Percentiles rank a stretch among this genome's conserved stretches.
Evolutionary conservation across 2,113 vertebrate genomes (phyloP).

Genomic region (Ammodytes marinus): DNA sequence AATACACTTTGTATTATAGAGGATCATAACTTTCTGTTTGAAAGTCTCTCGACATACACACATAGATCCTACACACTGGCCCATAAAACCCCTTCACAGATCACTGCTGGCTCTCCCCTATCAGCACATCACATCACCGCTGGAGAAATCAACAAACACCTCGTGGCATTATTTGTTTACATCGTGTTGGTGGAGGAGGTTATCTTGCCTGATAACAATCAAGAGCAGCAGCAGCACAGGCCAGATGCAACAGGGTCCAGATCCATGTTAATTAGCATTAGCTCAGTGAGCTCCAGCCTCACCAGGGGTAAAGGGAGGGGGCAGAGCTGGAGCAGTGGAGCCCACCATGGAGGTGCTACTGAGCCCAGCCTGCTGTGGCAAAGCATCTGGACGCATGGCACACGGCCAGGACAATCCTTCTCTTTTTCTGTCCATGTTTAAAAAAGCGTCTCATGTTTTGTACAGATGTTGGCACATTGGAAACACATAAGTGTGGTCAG

Average conservation of each 20-base stretch:
- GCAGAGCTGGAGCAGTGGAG: conserved; percentile 24
- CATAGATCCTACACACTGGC: neutral
- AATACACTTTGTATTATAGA: neutral
- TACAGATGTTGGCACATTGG: conserved; percentile 67
- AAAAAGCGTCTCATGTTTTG: conserved; percentile 41
- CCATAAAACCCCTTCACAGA: neutral
- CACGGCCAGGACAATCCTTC: conserved; percentile 51
- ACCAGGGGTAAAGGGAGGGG: conserved; percentile 22
- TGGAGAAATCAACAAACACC: neutral
- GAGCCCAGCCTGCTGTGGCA: conserved; percentile 28
- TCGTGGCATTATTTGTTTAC: conserved; percentile 14
- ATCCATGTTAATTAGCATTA: conserved; percentile 66
- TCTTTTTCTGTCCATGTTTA: conserved; percentile 15
- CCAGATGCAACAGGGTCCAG: conserved; percentile 50
- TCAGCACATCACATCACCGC: conserved; percentile 1
- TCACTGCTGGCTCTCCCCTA: conserved; percentile 4
- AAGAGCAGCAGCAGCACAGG: conserved; percentile 29
- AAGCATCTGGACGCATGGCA: conserved; percentile 77
- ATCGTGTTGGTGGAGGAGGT: conserved; percentile 42
- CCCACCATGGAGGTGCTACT: conserved; percentile 55
- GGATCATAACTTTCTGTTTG: neutral
- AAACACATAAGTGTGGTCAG: conserved; percentile 42
- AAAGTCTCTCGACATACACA: neutral
- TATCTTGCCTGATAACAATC: conserved; percentile 27
- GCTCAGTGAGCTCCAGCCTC: conserved; percentile 51